A percentile compares a stretch with the other conserved stretches of the same genome.
Conservation (phyloP, 1,140 invertebrate genomes). For the Uloborus diversus region DNA sequence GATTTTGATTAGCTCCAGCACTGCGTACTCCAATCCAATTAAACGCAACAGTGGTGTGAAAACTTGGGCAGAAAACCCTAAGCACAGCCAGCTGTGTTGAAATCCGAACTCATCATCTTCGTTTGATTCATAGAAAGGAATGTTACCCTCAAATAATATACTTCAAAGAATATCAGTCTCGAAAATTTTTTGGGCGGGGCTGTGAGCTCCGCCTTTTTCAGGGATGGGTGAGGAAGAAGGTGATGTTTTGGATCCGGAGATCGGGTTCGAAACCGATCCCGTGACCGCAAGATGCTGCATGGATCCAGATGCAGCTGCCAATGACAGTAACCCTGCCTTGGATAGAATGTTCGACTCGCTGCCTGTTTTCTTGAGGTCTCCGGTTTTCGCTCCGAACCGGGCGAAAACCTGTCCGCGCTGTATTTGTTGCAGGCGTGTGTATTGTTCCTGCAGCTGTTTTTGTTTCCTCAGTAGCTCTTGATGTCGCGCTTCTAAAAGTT, state of each 20-base stretch:
- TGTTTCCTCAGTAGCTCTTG: constrained; percentile 87
- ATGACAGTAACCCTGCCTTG: constrained; percentile 72
- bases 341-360: constrained; percentile 85
- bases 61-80: no score
- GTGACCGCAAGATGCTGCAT: constrained; percentile 71
- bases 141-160: no score
- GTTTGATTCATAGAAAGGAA: no score
- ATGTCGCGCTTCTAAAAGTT: constrained; percentile 82
- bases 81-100: no score
- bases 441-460: constrained; percentile 86
- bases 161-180: constrained; percentile 50
- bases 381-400: constrained; percentile 67
- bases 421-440: constrained; percentile 83
- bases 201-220: constrained; percentile 33
- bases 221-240: constrained; percentile 16
- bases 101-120: no score
- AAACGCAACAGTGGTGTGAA: no score
- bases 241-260: constrained; percentile 27
- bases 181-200: constrained; percentile 40
- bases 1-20: no score
- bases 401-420: constrained; percentile 76
- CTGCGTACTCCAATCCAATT: no score
- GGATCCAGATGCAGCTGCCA: constrained; percentile 72
- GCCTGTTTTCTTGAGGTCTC: constrained; percentile 82
- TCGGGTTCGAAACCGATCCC: constrained; percentile 54